Conservation (phyloP, 2,888 invertebrate genomes). For the Pammene fasciana region DNA sequence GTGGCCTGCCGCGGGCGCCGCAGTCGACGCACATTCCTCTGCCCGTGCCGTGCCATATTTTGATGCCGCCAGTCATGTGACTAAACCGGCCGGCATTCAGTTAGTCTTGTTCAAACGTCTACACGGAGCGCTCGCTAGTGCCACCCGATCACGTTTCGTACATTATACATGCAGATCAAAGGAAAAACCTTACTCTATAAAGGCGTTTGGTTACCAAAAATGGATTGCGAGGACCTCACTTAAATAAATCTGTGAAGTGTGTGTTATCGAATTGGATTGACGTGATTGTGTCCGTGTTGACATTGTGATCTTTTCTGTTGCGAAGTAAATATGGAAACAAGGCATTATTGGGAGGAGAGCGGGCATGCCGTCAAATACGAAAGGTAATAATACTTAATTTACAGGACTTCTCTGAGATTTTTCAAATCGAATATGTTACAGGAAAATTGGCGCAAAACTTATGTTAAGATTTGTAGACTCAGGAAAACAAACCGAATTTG, state of each 20-base stretch:
- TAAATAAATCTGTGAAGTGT: constrained; percentile 54
- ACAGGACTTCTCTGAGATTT: background rate
- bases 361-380: constrained; percentile 75
- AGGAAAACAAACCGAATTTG: background rate
- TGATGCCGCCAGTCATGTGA: constrained; percentile 57
- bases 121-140: constrained; percentile 58
- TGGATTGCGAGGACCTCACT: constrained; percentile 62
- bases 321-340: constrained; percentile 73
- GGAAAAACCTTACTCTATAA: constrained; percentile 54
- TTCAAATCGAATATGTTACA: background rate
- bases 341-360: constrained; percentile 77
- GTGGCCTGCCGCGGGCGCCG: constrained; percentile 52
- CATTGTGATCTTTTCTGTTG: constrained; percentile 55
- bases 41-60: constrained; percentile 65
- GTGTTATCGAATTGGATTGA: constrained; percentile 51
- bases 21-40: constrained; percentile 58
- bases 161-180: constrained; percentile 53
- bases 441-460: background rate
- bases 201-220: constrained; percentile 54
- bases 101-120: constrained; percentile 30
- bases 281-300: constrained; percentile 56
- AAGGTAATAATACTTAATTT: constrained; percentile 57
- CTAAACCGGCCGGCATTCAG: constrained; percentile 46
- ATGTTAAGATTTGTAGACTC: background rate
- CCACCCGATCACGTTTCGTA: constrained; percentile 47